Conservation (phyloP, 2,888 invertebrate species). For the Oligia strigilis region DNA sequence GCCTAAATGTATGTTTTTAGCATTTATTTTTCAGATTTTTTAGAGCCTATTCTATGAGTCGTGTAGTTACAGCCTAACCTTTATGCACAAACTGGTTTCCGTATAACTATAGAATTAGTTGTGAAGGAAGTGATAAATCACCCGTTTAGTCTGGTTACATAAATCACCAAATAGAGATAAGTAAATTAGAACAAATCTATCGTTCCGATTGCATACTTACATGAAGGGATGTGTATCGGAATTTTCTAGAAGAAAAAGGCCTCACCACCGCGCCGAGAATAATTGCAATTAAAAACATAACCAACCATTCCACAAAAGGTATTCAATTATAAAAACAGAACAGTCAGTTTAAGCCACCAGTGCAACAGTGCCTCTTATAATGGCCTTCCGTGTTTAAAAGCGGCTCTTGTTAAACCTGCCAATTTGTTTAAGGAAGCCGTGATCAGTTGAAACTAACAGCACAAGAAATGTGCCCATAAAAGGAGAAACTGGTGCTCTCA, state of each 20-base stretch:
- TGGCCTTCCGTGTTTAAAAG: constrained; percentile 51
- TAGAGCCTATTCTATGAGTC: not conserved
- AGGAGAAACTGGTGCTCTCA: constrained; percentile 54
- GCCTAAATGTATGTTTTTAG: no score
- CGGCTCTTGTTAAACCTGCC: constrained; percentile 56
- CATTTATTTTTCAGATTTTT: not conserved
- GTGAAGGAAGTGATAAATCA: constrained; percentile 51
- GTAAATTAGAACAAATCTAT: constrained; percentile 36
- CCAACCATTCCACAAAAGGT: constrained; percentile 8
- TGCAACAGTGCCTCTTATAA: constrained; percentile 14
- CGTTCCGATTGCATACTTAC: constrained; percentile 6
- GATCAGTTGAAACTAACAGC: constrained; percentile 53
- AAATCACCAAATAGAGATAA: constrained; percentile 55
- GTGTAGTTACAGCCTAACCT: not conserved
- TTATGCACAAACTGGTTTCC: constrained; percentile 8
- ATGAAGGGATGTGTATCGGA: not conserved
- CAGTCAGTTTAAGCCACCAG: constrained; percentile 26
- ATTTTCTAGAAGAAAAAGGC: not conserved
- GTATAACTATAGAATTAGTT: constrained; percentile 25
- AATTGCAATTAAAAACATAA: constrained; percentile 1
- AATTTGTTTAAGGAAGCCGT: constrained; percentile 58
- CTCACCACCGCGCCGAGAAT: not conserved
- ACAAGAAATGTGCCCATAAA: constrained; percentile 54
- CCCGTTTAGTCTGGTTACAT: constrained; percentile 45
- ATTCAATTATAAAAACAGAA: constrained; percentile 26